Base-by-base conservation (phyloP, 1,140 invertebrate species). In the Bombyx mori region DNA sequence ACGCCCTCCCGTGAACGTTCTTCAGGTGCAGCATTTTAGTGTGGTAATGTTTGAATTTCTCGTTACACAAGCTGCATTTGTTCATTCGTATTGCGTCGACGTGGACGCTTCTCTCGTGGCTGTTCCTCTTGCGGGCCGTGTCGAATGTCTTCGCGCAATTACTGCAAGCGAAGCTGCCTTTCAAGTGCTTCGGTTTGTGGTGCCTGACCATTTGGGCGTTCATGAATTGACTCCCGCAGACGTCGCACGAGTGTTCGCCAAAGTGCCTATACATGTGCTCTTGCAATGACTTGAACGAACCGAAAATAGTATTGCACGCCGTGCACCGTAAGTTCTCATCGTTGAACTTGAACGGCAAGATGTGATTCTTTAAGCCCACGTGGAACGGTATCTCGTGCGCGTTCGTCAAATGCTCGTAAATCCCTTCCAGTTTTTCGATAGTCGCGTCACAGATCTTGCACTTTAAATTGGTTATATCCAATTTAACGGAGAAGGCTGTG, bases 251-350 rank as follows among this genome's bases (percentile, higher is more conserved):
- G 44, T 61, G 73, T 55, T 82, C 82, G 6, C 66, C 64, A 46
- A 68, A 75, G 52, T 85, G 79, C 6, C 50, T 57, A 10, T 72
- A 68, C 79, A 85, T 82, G 22, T 85, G 82, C 22, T 75, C 69
- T 12, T 66, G 50, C 0, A 78, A 43, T 1, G 47, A 22, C 52
- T 71, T 72, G 22, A 76, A 72, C 0, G 42, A 52, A 10, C 51
- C 60, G 45, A 61, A 75, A 1, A 35, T 43, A 1, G 57, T 54
- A 0, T 48, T 22, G 35, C 74, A 77, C 1, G 62, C 45, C 0
- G 57, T 52, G 50, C 76, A 79, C 26, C 59, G 52, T 3, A 75
- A 49, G 0, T 42, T 9, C 6, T 68, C 65, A 1, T 44, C 57
- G 5, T 68, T 61, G 56, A 77, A 73, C 54, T 72, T 77, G 49